Conservation (phyloP, 1,140 invertebrate species). For the Leucophenga varia region DNA sequence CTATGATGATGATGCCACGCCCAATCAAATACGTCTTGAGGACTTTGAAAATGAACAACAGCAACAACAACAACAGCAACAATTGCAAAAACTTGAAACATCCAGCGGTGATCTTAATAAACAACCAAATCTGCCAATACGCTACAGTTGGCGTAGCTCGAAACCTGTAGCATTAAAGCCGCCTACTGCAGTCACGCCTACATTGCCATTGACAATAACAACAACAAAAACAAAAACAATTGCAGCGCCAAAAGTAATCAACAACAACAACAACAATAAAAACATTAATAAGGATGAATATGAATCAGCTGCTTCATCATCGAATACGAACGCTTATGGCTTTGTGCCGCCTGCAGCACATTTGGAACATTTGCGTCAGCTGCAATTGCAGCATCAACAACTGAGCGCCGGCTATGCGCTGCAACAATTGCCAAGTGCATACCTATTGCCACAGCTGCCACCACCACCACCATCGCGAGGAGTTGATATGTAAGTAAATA, state of each 20-base stretch:
- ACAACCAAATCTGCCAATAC: constrained; percentile 32
- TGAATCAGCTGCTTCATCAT: no score
- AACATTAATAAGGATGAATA: no score
- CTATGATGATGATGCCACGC: constrained; percentile 33
- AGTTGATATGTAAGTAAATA: no score
- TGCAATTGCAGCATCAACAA: no score
- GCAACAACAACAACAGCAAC: constrained; percentile 7
- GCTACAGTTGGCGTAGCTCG: constrained; percentile 34
- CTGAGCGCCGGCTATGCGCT: constrained; percentile 37
- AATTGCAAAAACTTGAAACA: no score
- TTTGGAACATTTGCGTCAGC: no score
- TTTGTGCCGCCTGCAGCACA: constrained; percentile 34
- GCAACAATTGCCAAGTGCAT: constrained; percentile 13
- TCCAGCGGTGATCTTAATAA: constrained; percentile 38
- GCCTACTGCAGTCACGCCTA: constrained; percentile 36
- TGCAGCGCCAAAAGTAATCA: no score
- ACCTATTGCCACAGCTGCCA: constrained; percentile 18
- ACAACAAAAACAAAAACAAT: no score
- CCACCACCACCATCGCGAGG: no score
- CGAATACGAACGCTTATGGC: no score
- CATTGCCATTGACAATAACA: constrained; percentile 33
- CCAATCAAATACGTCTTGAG: constrained; percentile 27
- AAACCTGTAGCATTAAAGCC: no score
- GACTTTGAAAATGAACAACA: constrained; percentile 36
- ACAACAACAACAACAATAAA: no score